Conservation (phyloP, 2,888 invertebrate species). For the Mythimna albipuncta region DNA sequence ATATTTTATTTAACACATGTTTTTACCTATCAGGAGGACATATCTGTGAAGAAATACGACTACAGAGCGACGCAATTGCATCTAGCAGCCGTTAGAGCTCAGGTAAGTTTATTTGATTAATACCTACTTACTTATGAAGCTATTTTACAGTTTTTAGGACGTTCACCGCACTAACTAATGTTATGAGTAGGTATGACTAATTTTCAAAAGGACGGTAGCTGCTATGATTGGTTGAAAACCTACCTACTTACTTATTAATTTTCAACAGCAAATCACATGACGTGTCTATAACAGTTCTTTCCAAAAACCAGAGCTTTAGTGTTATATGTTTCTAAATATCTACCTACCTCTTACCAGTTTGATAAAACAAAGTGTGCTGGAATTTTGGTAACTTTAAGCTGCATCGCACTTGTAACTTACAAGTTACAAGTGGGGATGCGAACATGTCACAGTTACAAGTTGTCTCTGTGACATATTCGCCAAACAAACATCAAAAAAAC, state of each 20-base stretch:
- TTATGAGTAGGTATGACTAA: no score
- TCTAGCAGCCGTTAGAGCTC: conserved; percentile 96
- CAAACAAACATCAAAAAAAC: background rate
- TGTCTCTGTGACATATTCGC: background rate
- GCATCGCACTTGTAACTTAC: background rate
- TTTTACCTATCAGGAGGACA: conserved; percentile 94
- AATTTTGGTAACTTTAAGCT: background rate
- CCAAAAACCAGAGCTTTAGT: background rate
- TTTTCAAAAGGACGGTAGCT: no score
- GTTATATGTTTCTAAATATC: background rate
- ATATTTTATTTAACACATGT: conserved; percentile 1
- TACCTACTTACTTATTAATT: no score
- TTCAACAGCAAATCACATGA: no score
- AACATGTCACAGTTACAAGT: no score
- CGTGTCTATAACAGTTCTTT: no score
- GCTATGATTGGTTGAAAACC: no score
- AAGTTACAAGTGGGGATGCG: no score
- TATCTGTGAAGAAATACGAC: conserved; percentile 98
- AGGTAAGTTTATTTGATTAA: conserved; percentile 91
- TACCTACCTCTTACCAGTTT: background rate
- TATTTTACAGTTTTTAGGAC: no score
- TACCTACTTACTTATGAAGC: no score
- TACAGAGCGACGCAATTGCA: conserved; percentile 97
- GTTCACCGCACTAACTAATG: no score
- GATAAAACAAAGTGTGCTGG: conserved; percentile 10